These are phyloP conservation scores for Parauchenoglanis punctatus DNA, from an alignment of 2,797 vertebrate species.

Conservation along the genomic window DNA sequence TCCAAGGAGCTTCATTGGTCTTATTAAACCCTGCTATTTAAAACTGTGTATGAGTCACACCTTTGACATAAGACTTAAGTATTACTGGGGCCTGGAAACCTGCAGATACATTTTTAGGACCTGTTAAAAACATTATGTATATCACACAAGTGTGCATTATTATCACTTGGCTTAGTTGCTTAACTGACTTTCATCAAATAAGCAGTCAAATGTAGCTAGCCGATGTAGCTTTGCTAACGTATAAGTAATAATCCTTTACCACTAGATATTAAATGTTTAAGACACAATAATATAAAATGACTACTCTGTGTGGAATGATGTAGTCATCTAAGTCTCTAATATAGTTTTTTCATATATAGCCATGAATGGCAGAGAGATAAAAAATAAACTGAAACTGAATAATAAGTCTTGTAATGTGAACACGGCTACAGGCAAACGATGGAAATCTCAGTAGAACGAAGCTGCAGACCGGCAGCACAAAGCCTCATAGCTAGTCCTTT, in stretches of 20 bases:
- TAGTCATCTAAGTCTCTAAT: background rate
- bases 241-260: background rate
- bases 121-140: background rate
- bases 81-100: background rate
- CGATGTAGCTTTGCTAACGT: background rate
- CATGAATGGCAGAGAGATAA: background rate
- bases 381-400: background rate
- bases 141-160: background rate
- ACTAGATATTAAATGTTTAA: background rate
- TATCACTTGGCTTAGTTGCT: background rate
- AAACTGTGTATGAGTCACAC: background rate
- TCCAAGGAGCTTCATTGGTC: background rate
- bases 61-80: background rate
- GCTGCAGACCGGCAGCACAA: background rate
- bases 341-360: background rate
- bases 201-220: background rate
- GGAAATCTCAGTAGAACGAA: background rate
- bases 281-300: no score
- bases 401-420: background rate
- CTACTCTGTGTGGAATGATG: background rate
- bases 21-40: background rate
- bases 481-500: background rate
- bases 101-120: background rate
- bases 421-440: background rate
- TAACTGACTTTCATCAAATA: background rate